Conservation (phyloP, 1,140 invertebrate species). For the Platyscapa corneri region DNA sequence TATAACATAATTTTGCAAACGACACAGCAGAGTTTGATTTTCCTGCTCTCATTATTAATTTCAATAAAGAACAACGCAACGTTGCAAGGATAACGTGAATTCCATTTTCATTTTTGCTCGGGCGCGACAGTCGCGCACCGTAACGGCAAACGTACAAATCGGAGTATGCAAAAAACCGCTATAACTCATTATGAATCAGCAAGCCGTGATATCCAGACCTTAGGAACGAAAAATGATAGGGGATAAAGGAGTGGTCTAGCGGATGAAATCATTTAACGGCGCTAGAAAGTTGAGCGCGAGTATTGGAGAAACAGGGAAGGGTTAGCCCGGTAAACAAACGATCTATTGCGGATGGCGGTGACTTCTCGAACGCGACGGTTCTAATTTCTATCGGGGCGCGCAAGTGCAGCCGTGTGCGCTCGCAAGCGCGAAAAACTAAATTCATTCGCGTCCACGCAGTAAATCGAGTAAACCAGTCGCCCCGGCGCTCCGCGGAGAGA, state of each 20-base stretch:
- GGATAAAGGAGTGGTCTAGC: neutral
- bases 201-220: neutral
- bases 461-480: slow-evolving; percentile 12
- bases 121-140: neutral
- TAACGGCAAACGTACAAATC: neutral
- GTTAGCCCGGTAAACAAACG: slow-evolving; percentile 31
- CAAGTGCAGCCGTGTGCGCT: neutral
- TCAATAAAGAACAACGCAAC: neutral
- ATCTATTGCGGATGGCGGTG: slow-evolving; percentile 1
- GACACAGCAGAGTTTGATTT: neutral
- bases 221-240: neutral
- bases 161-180: neutral
- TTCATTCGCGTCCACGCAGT: slow-evolving; percentile 40
- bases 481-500: neutral
- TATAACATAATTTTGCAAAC: neutral
- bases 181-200: slow-evolving; percentile 41
- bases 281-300: neutral
- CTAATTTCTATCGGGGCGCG: neutral
- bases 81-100: neutral
- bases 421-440: slow-evolving; percentile 25
- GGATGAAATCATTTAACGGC: slow-evolving; percentile 8
- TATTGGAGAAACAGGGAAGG: neutral
- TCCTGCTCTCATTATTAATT: slow-evolving; percentile 14
- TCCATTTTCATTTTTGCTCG: neutral
- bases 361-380: neutral